A percentile compares a stretch with the other conserved stretches of the same genome.
Conservation (phyloP, 1,140 invertebrate species). For the Drosophila lowei region DNA sequence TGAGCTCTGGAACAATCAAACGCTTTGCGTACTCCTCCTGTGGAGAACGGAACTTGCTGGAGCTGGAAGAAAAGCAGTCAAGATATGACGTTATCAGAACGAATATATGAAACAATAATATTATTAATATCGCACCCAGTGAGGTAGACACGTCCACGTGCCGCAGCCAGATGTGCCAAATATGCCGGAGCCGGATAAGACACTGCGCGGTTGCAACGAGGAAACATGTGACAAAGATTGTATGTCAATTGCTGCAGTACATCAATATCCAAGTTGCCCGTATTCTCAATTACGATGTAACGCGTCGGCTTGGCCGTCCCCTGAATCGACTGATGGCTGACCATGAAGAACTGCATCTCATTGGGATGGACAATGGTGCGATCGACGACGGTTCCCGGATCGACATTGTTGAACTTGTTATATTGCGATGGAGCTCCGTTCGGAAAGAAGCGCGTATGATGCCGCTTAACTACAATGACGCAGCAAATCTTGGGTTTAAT, state of each 20-base stretch:
- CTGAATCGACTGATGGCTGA: constrained; percentile 88
- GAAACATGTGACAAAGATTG: too few species aligned
- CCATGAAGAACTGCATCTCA: constrained; percentile 94
- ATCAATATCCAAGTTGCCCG: too few species aligned
- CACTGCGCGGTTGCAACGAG: constrained; percentile 92
- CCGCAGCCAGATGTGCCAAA: too few species aligned
- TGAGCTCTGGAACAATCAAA: too few species aligned
- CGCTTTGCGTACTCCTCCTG: too few species aligned
- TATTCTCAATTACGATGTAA: constrained; percentile 92
- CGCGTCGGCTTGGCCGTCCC: constrained; percentile 82
- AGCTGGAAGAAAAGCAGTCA: too few species aligned
- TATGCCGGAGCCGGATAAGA: constrained; percentile 95
- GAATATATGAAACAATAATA: background rate
- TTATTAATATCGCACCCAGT: constrained; percentile 67
- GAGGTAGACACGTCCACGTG: constrained; percentile 85
- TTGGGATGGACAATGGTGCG: constrained; percentile 91
- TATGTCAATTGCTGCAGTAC: constrained; percentile 56
- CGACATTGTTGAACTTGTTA: constrained; percentile 88
- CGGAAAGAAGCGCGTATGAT: constrained; percentile 51
- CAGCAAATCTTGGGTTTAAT: constrained; percentile 88
- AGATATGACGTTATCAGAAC: background rate
- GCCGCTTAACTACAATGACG: constrained; percentile 92
- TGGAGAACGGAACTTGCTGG: too few species aligned
- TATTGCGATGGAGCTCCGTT: constrained; percentile 29
- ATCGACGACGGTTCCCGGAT: constrained; percentile 91